Evolutionary conservation across 2,888 invertebrate species (phyloP), one percentile per base, ranked within the genome.

Genomic region (Eupelmus urozonus): DNA sequence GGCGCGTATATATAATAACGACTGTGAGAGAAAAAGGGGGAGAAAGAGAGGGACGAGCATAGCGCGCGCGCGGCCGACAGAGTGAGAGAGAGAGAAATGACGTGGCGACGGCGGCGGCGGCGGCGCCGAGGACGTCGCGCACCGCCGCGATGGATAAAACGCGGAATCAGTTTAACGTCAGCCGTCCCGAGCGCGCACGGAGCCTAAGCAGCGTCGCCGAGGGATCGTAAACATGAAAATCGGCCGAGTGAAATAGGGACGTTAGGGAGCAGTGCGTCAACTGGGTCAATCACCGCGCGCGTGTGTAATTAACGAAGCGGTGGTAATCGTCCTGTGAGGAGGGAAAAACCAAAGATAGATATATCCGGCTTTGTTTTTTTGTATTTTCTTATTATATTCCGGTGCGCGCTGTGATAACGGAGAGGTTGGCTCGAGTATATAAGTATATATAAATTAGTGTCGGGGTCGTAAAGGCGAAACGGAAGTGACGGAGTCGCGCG

Each of bases 31-130:
- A 18, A 83, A 45, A 45, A 45, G 45, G 13, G 9, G 23, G 42
- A 51, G 60, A 40, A 20, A 27, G 40, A 49, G 45, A 57, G 34
- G 7, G 55, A 66, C n/a, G 34, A 29, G 16, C 20, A 25, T 20
- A 45, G 57, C 4, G 55, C 1, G 81, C 77, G 83, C 80, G 83
- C 81, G 23, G 83, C 60, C 67, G 62, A 66, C 49, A 18, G 27
- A 34, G 49, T 65, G 60, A 75, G 53, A 60, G 57, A 18, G 29
- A 51, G 51, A 71, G 57, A 73, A 34, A 63, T 67, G 63, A 63
- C 60, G 65, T 62, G 72, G 53, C 57, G 57, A 13, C 13, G 45
- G 45, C 34, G 16, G 4, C 45, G 45, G 9, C 45, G 45, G 9
- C 34, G 34, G 23, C 29, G 51, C 7, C 59, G 59, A 70, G 70